Percentiles rank a stretch among this genome's conserved stretches.
These are phyloP conservation scores for Apeira syringaria DNA, from an alignment of 2,888 invertebrate species.

Conservation along the genomic window DNA sequence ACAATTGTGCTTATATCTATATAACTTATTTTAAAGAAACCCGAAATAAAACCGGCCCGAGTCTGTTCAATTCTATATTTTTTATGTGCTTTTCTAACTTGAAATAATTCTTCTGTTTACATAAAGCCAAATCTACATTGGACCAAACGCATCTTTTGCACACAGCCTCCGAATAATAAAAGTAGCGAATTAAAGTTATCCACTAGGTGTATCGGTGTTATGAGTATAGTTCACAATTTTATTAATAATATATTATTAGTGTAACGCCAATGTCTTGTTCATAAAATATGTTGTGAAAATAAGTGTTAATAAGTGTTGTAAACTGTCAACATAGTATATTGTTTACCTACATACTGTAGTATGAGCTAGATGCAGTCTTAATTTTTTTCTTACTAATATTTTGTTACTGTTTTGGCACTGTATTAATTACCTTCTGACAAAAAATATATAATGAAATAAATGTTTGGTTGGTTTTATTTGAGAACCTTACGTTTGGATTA, in stretches of 20 bases:
- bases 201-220: constrained; percentile 78
- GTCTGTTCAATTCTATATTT: no score
- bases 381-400: constrained; percentile 81
- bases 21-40: no score
- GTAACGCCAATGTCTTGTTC: constrained; percentile 72
- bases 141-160: constrained; percentile 30
- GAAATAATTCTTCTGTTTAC: no score
- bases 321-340: constrained; percentile 50
- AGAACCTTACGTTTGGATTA: neutral
- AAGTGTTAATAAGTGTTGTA: constrained; percentile 73
- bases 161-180: constrained; percentile 53
- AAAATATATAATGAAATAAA: constrained; percentile 81
- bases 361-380: constrained; percentile 80
- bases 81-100: no score
- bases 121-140: no score
- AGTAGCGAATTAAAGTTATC: constrained; percentile 64
- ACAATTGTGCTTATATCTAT: no score
- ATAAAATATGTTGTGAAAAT: constrained; percentile 68
- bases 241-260: constrained; percentile 29
- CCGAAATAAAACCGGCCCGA: no score
- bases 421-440: constrained; percentile 84
- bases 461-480: constrained; percentile 63
- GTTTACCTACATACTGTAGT: constrained; percentile 74
- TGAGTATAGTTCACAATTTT: constrained; percentile 71
- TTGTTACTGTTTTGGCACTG: constrained; percentile 83